Conservation (phyloP, 2,113 vertebrate genomes). For the Oceanites oceanicus region DNA sequence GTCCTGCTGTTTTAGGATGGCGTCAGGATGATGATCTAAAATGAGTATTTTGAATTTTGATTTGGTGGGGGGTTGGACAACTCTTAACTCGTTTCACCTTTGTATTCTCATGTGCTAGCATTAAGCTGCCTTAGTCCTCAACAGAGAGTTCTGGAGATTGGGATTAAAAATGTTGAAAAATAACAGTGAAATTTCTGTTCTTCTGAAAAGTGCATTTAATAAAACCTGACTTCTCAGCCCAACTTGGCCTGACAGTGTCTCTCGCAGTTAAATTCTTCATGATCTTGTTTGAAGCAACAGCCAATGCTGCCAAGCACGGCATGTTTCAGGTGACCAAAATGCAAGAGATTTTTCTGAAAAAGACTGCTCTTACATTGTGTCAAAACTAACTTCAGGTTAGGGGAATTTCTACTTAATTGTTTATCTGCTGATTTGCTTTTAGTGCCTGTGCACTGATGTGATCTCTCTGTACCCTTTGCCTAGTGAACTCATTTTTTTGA, state of each 20-base stretch:
- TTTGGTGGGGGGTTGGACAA: not conserved
- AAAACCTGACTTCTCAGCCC: not conserved
- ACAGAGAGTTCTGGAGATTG: not conserved
- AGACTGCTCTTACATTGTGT: not conserved
- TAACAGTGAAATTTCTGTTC: not conserved
- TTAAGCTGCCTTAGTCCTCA: not conserved
- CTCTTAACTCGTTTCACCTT: not conserved
- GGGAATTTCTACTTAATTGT: not conserved
- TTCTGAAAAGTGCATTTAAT: not conserved
- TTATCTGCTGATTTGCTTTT: not conserved
- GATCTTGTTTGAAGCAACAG: slow-evolving; percentile 26
- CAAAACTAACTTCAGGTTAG: not conserved
- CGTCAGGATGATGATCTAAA: not conserved
- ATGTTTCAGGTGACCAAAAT: not conserved
- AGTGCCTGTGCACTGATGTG: not conserved
- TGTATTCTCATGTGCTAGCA: not conserved
- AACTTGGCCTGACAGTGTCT: not conserved
- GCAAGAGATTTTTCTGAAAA: not conserved
- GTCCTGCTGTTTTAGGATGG: not conserved
- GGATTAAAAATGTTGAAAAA: not conserved
- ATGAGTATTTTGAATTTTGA: not conserved
- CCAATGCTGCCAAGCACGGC: not conserved
- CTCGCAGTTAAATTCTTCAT: not conserved
- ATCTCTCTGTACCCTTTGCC: not conserved
- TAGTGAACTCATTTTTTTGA: not conserved